Evolutionary conservation across 2,797 vertebrate species (phyloP).

Genomic region (Steatocranus sp.): DNA sequence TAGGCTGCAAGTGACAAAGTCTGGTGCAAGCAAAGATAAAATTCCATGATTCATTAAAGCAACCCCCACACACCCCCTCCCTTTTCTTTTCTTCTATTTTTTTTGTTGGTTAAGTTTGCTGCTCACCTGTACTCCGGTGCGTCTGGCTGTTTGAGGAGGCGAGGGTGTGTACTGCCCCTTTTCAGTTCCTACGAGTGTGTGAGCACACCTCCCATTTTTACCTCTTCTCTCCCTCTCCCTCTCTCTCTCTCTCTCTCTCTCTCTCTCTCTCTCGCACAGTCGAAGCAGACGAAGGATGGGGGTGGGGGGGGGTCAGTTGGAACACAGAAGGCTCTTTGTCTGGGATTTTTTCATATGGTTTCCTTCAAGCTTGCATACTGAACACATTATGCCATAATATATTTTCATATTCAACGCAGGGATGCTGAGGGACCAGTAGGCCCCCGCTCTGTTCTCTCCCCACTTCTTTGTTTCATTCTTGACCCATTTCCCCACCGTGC

Average conservation of each 20-base stretch:
- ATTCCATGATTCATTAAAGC: constrained; percentile 3
- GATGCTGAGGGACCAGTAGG: constrained; percentile 58
- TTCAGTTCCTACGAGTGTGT: constrained; percentile 54
- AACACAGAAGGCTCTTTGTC: constrained; percentile 84
- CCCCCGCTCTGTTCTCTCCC: constrained; percentile 21
- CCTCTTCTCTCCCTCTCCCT: constrained; percentile 27
- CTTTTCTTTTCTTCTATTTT: neutral
- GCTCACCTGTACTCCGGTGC: constrained; percentile 72
- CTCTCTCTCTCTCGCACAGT: constrained; percentile 26
- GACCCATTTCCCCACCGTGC: constrained; percentile 48
- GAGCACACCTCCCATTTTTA: constrained; percentile 57
- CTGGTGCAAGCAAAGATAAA: constrained; percentile 21
- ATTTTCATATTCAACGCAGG: constrained; percentile 79
- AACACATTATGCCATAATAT: constrained; percentile 83
- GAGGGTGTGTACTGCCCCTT: constrained; percentile 64
- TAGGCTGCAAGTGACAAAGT: constrained; percentile 45
- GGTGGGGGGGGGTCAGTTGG: constrained; percentile 70
- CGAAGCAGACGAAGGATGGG: constrained; percentile 66
- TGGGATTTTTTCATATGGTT: constrained; percentile 82
- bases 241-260: too few species aligned
- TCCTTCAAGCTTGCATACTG: constrained; percentile 83
- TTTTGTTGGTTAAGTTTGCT: constrained; percentile 24
- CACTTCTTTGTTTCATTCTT: constrained; percentile 7
- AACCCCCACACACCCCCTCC: neutral
- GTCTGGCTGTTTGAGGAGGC: constrained; percentile 58